Evolutionary conservation across 2,113 vertebrate genomes (phyloP), one percentile per base, ranked within the genome.

Genomic region (Mungos mungo): DNA sequence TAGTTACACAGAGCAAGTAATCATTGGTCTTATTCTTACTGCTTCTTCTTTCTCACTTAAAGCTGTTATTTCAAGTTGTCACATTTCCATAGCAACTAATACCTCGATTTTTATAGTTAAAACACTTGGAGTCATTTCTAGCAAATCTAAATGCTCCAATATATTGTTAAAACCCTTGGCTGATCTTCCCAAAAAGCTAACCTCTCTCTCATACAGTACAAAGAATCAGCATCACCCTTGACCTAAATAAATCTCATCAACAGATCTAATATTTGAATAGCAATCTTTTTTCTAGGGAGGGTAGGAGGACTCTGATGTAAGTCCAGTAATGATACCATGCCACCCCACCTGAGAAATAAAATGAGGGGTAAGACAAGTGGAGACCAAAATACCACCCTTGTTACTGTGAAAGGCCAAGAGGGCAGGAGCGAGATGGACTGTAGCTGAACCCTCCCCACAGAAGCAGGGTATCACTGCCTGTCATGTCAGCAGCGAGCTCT

Each of bases 31-130:
- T 33, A 72, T 19, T 68, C 41, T 92, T 63, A 38, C 72, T 88
- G 82, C 79, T 92, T 3, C 74, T 88, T 60, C 45, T 50, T 95
- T 82, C 84, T 88, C 69, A 87, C 92, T 82, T 97, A 68, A 72
- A 90, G 50, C 76, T 96, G 86, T 63, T 92, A 69, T 88, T 97
- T 96, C 83, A 97, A 85, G 87, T 88, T 90, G 71, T 88, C 90
- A 92, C 11, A 86, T 96, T 96, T 86, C 95, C 96, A 95, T 95
- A 96, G 97, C 97, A 97, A 97, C 96, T 41, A 79, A 74, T 80
- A 52, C 87, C 84, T 97, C 92, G 4, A 47, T 85, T 97, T 97
- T 96, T 88, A 96, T n/a, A 97, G 68, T 33, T 88, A 85, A 89
- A 97, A 60, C 80, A 88, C 45, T 52, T 80, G 19, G 57, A 86